These are phyloP conservation scores for Hypsopygia costalis DNA, from an alignment of 2,888 invertebrate genomes.

Conservation along the genomic window DNA sequence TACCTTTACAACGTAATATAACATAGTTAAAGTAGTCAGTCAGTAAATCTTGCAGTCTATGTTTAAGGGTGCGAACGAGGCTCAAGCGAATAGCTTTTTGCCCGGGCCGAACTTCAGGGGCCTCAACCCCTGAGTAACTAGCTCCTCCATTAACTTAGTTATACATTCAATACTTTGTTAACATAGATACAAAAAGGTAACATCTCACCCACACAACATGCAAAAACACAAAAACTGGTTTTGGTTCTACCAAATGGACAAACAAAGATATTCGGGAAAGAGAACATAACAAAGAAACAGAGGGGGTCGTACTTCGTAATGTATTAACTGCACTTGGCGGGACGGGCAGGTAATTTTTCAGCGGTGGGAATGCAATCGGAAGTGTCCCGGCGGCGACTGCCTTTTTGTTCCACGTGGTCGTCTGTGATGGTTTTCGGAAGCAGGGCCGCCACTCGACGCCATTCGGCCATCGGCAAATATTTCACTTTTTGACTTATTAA, in stretches of 20 bases:
- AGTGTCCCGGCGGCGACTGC: slow-evolving; percentile 61
- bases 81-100: too few relatives aligned
- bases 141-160: too few relatives aligned
- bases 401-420: slow-evolving; percentile 67
- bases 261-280: slow-evolving; percentile 6
- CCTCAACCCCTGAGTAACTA: too few relatives aligned
- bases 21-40: too few relatives aligned
- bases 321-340: slow-evolving; percentile 51
- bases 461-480: slow-evolving; percentile 65
- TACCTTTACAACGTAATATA: too few relatives aligned
- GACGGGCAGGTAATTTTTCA: slow-evolving; percentile 72
- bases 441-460: slow-evolving; percentile 57
- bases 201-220: too few relatives aligned
- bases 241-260: not conserved
- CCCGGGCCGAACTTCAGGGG: too few relatives aligned
- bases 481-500: slow-evolving; percentile 64
- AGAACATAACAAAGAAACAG: slow-evolving; percentile 15
- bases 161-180: too few relatives aligned
- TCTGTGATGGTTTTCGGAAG: slow-evolving; percentile 73
- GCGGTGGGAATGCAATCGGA: slow-evolving; percentile 73
- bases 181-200: too few relatives aligned
- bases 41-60: too few relatives aligned
- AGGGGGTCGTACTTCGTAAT: slow-evolving; percentile 47
- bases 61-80: too few relatives aligned
- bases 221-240: not conserved